Evolutionary conservation across 2,797 vertebrate species (phyloP).

Genomic region (Benthosema pterotum): DNA sequence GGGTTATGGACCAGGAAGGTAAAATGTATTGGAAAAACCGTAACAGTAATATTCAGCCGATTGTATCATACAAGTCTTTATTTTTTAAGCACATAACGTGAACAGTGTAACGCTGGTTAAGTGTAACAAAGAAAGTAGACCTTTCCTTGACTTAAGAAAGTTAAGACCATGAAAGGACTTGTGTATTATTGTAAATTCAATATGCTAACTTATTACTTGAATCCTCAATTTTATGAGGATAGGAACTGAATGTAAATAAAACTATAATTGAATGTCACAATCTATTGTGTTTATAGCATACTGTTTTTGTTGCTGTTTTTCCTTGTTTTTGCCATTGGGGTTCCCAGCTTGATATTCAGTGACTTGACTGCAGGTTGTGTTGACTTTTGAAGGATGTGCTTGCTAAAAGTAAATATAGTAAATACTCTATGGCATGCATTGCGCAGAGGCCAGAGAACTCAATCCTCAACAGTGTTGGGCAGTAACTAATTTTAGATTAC

Average conservation of each 20-base stretch:
- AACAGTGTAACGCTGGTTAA: conserved; percentile 8
- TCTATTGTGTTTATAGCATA: no score
- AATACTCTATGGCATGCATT: no score
- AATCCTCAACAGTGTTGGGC: no score
- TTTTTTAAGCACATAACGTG: conserved; percentile 5
- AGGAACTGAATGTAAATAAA: conserved; percentile 60
- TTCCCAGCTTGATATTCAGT: no score
- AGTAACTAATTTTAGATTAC: no score
- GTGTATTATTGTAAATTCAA: conserved; percentile 42
- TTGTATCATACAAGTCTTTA: conserved; percentile 46
- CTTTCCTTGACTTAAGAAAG: conserved; percentile 38
- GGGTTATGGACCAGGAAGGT: conserved; percentile 22
- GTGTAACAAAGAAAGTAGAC: conserved; percentile 17
- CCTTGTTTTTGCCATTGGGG: no score
- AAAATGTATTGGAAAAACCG: conserved; percentile 1
- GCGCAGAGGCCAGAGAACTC: no score
- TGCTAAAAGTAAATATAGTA: no score
- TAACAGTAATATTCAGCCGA: conserved; percentile 34
- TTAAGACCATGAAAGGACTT: conserved; percentile 29
- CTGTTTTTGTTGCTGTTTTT: no score
- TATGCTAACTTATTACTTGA: conserved; percentile 61
- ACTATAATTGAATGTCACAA: conserved; percentile 50
- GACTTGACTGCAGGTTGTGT: no score
- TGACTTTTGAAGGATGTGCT: no score
- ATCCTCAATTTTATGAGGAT: conserved; percentile 64